These are phyloP conservation scores for Sitobion miscanthi DNA, from an alignment of 1,140 invertebrate genomes.

Conservation along the genomic window DNA sequence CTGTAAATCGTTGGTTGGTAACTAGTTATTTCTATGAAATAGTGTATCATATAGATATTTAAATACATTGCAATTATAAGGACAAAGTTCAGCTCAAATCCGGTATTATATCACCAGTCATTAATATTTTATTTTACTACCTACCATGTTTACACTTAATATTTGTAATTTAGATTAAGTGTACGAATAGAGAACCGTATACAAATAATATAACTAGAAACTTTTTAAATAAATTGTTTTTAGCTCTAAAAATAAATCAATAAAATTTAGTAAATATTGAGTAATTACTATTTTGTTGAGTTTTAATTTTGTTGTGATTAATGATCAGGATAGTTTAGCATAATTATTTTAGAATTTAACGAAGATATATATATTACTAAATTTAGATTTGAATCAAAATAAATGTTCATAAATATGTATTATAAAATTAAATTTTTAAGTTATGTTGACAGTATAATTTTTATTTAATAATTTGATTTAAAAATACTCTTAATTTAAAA, in stretches of 20 bases:
- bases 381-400: background rate
- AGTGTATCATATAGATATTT: background rate
- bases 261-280: background rate
- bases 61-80: background rate
- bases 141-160: no score
- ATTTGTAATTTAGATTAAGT: background rate
- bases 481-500: background rate
- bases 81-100: no score
- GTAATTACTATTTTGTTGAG: background rate
- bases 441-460: background rate
- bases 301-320: background rate
- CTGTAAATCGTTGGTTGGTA: background rate
- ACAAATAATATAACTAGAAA: background rate
- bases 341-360: background rate
- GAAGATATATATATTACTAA: background rate
- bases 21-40: background rate
- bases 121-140: no score
- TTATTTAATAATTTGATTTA: background rate
- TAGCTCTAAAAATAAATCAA: background rate
- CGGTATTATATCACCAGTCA: no score
- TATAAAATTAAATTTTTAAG: background rate
- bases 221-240: background rate
- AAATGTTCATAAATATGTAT: slow-evolving; percentile 19
- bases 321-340: background rate
- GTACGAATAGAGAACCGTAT: background rate